Evolutionary conservation across 2,113 vertebrate species (phyloP), one percentile per base, ranked within the genome.

Genomic region (Meriones unguiculatus): DNA sequence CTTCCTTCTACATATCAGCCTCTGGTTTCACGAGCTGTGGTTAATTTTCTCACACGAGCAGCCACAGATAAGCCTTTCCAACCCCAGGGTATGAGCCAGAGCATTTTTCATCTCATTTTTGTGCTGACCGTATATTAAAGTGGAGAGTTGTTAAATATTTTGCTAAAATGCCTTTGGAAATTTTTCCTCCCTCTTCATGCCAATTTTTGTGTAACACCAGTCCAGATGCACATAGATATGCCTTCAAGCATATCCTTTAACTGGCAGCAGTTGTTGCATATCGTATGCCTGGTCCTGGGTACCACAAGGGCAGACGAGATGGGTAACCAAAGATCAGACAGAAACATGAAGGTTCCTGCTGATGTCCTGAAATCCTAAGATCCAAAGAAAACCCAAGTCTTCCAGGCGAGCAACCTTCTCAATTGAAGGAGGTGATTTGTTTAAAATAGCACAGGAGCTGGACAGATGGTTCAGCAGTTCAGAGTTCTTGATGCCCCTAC

Each of bases 21-120:
- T 77, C 85, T 30, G 11, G 41, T n/a, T 87, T 20, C 77, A 82
- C 4, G 50, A 87, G 38, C 85, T 35, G 25, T 2, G 46, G 5
- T 88, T 94, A 35, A 78, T 78, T 62, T 89, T 89, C 91, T 87
- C 86, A 92, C 17, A 38, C 38, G 76, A 25, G 28, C 69, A 78
- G 81, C 57, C n/a, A 84, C 9, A 67, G 69, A 46, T 6, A n/a
- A 73, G 64, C 41, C 13, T 70, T 72, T 81, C 46, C 86, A 91
- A 20, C 46, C 59, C 64, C 65, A 35, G 64, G 54, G 41, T 90
- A 4, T 69, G 65, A 75, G 20, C 62, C 57, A 73, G 57, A 9
- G 28, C 46, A 75, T 28, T 84, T 75, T 62, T 50, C 30, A 75
- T 65, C 81, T 86, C 67, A 9, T 38, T 77, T 95, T 90, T 86